Evolutionary conservation across 2,113 vertebrate species (phyloP).

Genomic region (Paraplagusia blochii): DNA sequence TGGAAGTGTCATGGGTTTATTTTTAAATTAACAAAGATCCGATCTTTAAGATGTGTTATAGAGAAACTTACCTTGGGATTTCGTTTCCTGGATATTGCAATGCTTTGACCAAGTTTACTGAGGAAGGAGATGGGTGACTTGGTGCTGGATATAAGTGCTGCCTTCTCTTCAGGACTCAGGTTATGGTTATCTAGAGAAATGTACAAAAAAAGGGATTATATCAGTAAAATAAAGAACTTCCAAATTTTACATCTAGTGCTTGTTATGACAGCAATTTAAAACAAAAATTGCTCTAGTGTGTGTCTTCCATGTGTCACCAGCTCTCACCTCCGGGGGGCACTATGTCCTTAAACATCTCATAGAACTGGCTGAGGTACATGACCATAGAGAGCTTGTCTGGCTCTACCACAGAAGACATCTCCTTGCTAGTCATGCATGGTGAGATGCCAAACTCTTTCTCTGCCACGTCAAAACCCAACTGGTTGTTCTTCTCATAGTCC

Average conservation of each 20-base stretch:
- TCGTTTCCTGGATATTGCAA: constrained; percentile 93
- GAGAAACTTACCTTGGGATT: constrained; percentile 84
- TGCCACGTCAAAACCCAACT: constrained; percentile 90
- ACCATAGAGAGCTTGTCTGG: constrained; percentile 98
- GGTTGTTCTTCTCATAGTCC: constrained; percentile 90
- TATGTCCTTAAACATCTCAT: constrained; percentile 97
- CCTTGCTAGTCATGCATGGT: constrained; percentile 97
- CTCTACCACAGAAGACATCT: constrained; percentile 94
- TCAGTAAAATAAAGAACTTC: neutral
- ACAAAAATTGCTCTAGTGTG: no score
- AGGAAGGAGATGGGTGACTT: constrained; percentile 98
- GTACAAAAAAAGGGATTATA: neutral
- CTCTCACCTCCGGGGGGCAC: constrained; percentile 87
- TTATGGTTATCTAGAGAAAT: constrained; percentile 82
- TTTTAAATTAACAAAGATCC: constrained; percentile 8
- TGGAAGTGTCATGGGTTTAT: constrained; percentile 31
- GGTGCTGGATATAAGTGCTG: constrained; percentile 85
- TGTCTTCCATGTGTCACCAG: neutral
- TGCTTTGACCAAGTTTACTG: constrained; percentile 95
- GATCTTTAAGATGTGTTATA: neutral
- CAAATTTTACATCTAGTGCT: neutral
- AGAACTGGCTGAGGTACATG: constrained; percentile 99
- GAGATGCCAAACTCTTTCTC: constrained; percentile 95
- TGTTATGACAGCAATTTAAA: no score
- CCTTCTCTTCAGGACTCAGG: constrained; percentile 90